Base-by-base conservation (phyloP, 2,797 vertebrate genomes). In the Scomberomorus guttatus region DNA sequence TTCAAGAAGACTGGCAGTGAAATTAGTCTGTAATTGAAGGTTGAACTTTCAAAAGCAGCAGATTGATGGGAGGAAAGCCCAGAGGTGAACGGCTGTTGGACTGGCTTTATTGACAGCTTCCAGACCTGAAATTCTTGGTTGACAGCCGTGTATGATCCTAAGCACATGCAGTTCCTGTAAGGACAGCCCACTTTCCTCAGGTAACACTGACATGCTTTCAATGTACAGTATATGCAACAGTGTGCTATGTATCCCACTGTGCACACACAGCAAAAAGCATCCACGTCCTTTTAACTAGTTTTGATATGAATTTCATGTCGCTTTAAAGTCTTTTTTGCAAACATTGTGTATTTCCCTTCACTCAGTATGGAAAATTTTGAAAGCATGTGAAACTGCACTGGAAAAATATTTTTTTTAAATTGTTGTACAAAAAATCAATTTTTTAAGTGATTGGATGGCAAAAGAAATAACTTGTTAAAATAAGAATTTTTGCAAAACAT, bases 141-240 rank as follows among this genome's bases (percentile, higher is more conserved):
- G 83, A 76, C 81, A 79, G 44, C 58, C 46, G 18, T 61, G 59
- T 24, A 32, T 11, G 6, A 52, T 61, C 52, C 54, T 15, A 32
- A 20, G 68, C 60, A 87, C 67, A 51, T 77, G 81, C 39, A 72
- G 72, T 83, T 83, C 82, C 79, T 71, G 59, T 24, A 25, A 58
- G 22, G 66, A 57, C 39, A 39, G 20, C n/a, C 17, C 20, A 13
- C 22, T 57, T 29, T 57, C 48, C 55, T 46, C 68, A 60, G 67
- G 66, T 73, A 48, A 55, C 24, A 66, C 61, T 39, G 18, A 34
- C 37, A 34, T 68, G 20, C 25, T 56, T 54, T 68, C 5, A 29
- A 18, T 55, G 48, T 60, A 20, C 11, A 11, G 9, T 8, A 11
- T 63, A 50, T 25, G 59, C 6, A 72, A 65, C 75, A 76, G 29